These are phyloP conservation scores for Zaprionus capensis DNA, from an alignment of 1,140 invertebrate species.

Conservation along the genomic window DNA sequence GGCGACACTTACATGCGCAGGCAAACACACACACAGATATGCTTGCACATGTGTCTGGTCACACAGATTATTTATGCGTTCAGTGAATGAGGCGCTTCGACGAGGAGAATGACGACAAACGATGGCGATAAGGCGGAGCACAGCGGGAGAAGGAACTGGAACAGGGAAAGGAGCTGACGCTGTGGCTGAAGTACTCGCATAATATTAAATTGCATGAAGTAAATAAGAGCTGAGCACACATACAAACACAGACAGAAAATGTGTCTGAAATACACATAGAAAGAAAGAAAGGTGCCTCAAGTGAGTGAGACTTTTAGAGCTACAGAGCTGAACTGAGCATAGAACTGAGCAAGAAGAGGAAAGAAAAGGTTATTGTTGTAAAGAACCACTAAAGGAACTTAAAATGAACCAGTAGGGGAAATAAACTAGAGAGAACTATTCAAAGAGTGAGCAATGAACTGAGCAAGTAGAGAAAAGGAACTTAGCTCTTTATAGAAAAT, in stretches of 20 bases:
- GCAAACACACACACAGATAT: conserved; percentile 12
- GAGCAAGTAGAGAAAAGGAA: too few species aligned
- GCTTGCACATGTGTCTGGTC: not conserved
- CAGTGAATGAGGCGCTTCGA: conserved; percentile 49
- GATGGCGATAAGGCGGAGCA: conserved; percentile 11
- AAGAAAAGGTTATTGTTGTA: too few species aligned
- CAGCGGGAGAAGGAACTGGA: not conserved
- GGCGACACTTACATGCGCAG: not conserved
- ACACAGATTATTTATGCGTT: conserved; percentile 74
- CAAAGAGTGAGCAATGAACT: too few species aligned
- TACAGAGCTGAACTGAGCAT: too few species aligned
- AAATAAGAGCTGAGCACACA: conserved; percentile 52
- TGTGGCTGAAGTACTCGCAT: conserved; percentile 24
- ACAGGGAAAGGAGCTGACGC: not conserved
- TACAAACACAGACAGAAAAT: not conserved
- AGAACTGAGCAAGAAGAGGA: too few species aligned
- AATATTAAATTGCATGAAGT: conserved; percentile 74
- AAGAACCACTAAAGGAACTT: too few species aligned
- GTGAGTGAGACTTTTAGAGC: not conserved
- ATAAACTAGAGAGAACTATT: too few species aligned
- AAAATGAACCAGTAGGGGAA: too few species aligned
- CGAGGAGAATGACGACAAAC: conserved; percentile 11
- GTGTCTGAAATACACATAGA: not conserved
- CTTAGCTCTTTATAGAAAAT: too few species aligned
- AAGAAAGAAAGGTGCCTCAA: not conserved